Evolutionary conservation across 2,113 vertebrate species (phyloP).

Genomic region (Hydropotes inermis): DNA sequence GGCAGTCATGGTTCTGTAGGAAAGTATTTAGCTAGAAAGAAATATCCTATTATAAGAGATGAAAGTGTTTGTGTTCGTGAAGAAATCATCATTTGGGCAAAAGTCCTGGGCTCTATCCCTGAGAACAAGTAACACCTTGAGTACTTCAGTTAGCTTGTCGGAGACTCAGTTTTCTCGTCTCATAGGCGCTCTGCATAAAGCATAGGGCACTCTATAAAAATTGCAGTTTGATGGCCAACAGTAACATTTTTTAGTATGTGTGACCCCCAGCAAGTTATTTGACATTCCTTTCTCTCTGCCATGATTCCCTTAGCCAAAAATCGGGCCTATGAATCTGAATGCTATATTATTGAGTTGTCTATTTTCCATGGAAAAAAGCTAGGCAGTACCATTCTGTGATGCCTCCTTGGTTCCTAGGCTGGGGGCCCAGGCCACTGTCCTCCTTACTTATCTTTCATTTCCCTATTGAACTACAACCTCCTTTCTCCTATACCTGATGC

Average conservation of each 20-base stretch:
- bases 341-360: background rate
- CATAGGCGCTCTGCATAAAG: background rate
- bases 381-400: background rate
- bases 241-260: background rate
- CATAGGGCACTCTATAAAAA: background rate
- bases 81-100: background rate
- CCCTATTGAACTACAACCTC: background rate
- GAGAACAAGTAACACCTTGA: background rate
- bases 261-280: background rate
- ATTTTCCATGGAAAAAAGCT: background rate
- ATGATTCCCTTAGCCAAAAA: background rate
- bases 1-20: background rate
- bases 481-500: background rate
- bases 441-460: background rate
- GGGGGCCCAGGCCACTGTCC: rapidly evolving
- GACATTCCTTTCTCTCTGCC: background rate
- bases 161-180: background rate
- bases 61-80: background rate
- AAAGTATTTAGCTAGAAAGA: background rate
- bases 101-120: background rate
- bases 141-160: background rate
- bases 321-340: background rate
- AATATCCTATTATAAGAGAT: background rate
- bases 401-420: background rate
- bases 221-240: background rate